phyloP scores from a whole-genome alignment of 2,113 vertebrate species.

The Atherinomorus stipes region DNA sequence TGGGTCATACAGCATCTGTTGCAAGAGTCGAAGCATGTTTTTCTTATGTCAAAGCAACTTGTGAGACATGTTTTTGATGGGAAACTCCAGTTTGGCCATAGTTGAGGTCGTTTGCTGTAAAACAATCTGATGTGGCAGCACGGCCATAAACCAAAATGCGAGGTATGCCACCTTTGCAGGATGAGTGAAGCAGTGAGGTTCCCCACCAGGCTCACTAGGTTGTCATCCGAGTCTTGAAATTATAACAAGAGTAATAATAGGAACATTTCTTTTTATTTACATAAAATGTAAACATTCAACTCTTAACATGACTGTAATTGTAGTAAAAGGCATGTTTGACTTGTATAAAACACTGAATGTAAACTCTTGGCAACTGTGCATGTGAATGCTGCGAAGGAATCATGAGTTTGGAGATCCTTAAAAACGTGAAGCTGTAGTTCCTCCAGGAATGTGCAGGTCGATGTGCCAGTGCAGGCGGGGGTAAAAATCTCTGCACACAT shows the following conservation, averaged over 20 bases:
- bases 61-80: too few species aligned
- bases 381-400: constrained; percentile 61
- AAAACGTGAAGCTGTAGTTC: constrained; percentile 35
- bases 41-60: too few species aligned
- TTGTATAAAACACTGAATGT: constrained; percentile 80
- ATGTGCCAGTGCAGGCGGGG: constrained; percentile 28
- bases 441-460: constrained; percentile 44
- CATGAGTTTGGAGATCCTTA: constrained; percentile 33
- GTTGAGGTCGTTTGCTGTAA: too few species aligned
- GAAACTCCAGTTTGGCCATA: too few species aligned
- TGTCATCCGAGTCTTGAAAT: too few species aligned
- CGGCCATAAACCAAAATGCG: too few species aligned
- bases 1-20: too few species aligned
- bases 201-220: too few species aligned
- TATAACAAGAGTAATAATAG: constrained; percentile 16
- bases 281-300: constrained; percentile 82
- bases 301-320: constrained; percentile 73
- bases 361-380: constrained; percentile 71
- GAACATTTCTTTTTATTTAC: constrained; percentile 75
- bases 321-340: constrained; percentile 81
- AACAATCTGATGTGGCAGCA: too few species aligned
- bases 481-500: not conserved
- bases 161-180: too few species aligned
- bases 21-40: too few species aligned
- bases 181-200: too few species aligned